Base-by-base conservation (phyloP, 2,797 vertebrate genomes). In the Diplodus sargus region DNA sequence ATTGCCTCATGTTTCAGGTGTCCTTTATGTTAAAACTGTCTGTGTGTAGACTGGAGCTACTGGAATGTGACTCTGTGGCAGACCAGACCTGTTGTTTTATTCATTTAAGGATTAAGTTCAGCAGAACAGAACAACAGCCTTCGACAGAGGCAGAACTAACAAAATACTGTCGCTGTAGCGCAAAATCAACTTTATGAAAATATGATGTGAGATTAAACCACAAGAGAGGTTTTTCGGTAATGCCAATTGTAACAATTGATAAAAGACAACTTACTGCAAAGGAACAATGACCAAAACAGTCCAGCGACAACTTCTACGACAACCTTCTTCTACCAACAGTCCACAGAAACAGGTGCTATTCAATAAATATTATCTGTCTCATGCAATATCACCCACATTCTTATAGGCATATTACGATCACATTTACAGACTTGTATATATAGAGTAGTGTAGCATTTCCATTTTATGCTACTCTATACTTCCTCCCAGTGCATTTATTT, bases 1-100 rank as follows among this genome's bases (percentile, higher is more conserved):
- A 14, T 14, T 10, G 4, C 52, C 58, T 53, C 6, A 3, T 68
- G 45, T 74, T 71, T 57, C 39, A 23, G 10, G 43, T 9, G 13
- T 47, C 39, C 73, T 62, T 62, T 34, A 47, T n/a, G 3, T 60
- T 18, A 9, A 54, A 43, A 52, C 3, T 10, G 7, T 25, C 23
- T 57, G 58, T 72, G 56, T 30, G 52, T 52, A 45, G 42, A 61
- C 4, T 42, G 14, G 23, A 67, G 43, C 56, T 45, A 56, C 47
- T 39, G 76, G 82, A 74, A 71, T 45, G 39, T 54, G 54, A 82
- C 22, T 75, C 43, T 49, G 23, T 34, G 39, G 28, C n/a, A 61
- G 13, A 25, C 20, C 25, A 12, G 6, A 45, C 16, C 17, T 49
- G 14, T 25, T 67, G 63, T 80, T 74, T 69, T 16, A 83, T 79